Conservation (phyloP, 1,140 invertebrate genomes). For the Drosophila varians region DNA sequence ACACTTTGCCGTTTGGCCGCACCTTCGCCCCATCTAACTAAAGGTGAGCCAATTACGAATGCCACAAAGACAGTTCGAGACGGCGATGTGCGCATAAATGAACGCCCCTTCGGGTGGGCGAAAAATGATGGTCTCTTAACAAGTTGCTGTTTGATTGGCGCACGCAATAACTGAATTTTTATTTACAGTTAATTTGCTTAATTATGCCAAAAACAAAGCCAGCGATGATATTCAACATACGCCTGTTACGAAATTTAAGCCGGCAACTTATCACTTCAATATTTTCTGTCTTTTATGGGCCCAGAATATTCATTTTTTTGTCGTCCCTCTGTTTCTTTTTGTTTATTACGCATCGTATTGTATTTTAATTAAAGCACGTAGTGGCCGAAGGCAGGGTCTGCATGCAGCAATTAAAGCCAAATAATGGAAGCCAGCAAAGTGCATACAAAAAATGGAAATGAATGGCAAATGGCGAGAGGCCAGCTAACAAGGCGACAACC, state of each 20-base stretch:
- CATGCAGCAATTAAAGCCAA: conserved; percentile 80
- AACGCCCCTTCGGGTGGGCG: conserved; percentile 14
- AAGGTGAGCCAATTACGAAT: conserved; percentile 71
- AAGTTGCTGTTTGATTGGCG: conserved; percentile 75
- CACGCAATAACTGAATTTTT: conserved; percentile 64
- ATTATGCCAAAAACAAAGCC: conserved; percentile 50
- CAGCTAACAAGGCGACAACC: conserved; percentile 67
- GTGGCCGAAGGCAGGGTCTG: conserved; percentile 16
- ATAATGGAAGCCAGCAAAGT: conserved; percentile 75
- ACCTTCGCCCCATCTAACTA: conserved; percentile 27
- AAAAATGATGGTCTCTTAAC: conserved; percentile 66
- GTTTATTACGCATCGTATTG: conserved; percentile 30
- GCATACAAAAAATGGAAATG: conserved; percentile 77
- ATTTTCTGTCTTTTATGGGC: conserved; percentile 6
- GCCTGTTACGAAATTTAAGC: conserved; percentile 58
- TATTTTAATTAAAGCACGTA: conserved; percentile 80
- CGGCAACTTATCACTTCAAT: conserved; percentile 58
- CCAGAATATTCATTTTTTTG: not conserved
- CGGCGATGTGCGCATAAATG: conserved; percentile 67
- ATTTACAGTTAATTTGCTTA: conserved; percentile 72
- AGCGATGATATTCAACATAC: conserved; percentile 14
- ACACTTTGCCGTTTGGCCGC: conserved; percentile 32
- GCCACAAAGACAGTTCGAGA: conserved; percentile 4
- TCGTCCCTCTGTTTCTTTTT: not conserved
- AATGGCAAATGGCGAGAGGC: conserved; percentile 56